A percentile compares a stretch with the other conserved stretches of the same genome.
Evolutionary conservation across 2,797 vertebrate species (phyloP).

Genomic region (Malacoraja senta): DNA sequence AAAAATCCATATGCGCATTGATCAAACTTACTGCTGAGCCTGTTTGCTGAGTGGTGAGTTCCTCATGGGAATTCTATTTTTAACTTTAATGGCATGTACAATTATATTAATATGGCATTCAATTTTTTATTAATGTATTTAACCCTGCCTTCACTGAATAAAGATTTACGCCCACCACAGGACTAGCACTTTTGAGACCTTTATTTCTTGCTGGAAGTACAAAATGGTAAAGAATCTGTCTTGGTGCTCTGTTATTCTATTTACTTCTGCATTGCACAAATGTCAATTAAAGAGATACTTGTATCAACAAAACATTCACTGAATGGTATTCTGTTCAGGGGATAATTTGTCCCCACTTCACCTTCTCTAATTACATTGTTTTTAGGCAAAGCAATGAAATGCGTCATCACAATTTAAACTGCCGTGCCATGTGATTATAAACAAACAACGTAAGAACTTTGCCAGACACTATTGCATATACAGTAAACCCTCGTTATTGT

Average conservation of each 20-base stretch:
- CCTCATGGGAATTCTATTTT: slow-evolving; percentile 26
- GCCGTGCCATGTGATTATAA: not conserved
- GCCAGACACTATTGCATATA: not conserved
- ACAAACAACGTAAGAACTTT: not conserved
- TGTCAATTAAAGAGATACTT: not conserved
- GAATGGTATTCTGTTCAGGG: not conserved
- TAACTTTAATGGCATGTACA: slow-evolving; percentile 29
- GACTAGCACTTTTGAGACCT: not conserved
- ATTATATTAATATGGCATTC: slow-evolving; percentile 20
- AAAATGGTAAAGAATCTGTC: not conserved
- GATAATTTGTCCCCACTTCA: not conserved
- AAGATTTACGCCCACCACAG: not conserved
- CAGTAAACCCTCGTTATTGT: too few species aligned
- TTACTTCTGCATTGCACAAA: not conserved
- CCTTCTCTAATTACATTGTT: not conserved
- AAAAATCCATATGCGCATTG: slow-evolving; percentile 34
- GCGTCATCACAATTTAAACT: not conserved
- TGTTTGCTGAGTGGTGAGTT: not conserved
- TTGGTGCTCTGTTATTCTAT: not conserved
- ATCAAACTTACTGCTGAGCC: slow-evolving; percentile 12
- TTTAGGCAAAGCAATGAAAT: not conserved
- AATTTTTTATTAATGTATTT: not conserved
- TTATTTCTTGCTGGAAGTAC: not conserved
- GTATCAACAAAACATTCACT: not conserved
- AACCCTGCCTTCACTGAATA: slow-evolving; percentile 27